Percentiles rank a stretch among this genome's conserved stretches.
phyloP scores from a whole-genome alignment of 2,888 invertebrate species.

The Drosophila rubida region DNA sequence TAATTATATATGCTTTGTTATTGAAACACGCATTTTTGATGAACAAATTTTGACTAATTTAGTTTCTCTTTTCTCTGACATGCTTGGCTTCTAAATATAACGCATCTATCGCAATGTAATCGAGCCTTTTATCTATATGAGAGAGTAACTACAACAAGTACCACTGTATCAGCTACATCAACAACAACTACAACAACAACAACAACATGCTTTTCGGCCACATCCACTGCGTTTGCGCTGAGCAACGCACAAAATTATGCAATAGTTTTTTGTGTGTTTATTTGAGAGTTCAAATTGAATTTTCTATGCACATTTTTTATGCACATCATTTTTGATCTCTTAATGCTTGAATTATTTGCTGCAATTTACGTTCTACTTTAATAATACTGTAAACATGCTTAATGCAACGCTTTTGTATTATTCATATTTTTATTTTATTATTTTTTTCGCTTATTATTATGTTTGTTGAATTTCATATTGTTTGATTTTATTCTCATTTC shows the following conservation, averaged over 20 bases:
- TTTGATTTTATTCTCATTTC: constrained; percentile 56
- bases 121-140: constrained; percentile 49
- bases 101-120: constrained; percentile 75
- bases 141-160: constrained; percentile 32
- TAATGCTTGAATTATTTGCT: constrained; percentile 66
- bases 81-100: constrained; percentile 82
- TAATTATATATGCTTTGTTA: neutral
- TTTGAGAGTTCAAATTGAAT: constrained; percentile 57
- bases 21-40: constrained; percentile 44
- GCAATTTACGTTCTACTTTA: constrained; percentile 64
- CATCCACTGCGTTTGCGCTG: constrained; percentile 44
- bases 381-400: constrained; percentile 64
- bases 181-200: constrained; percentile 30
- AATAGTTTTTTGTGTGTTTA: constrained; percentile 60
- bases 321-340: constrained; percentile 65
- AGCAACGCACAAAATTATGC: constrained; percentile 71
- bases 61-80: constrained; percentile 83
- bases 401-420: constrained; percentile 59
- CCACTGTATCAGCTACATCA: neutral
- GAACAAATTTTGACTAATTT: constrained; percentile 80
- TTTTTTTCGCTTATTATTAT: constrained; percentile 41
- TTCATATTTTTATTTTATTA: constrained; percentile 42
- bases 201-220: constrained; percentile 65
- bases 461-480: constrained; percentile 55
- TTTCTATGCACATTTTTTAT: constrained; percentile 37